Conservation (phyloP, 2,797 vertebrate species). For the Chelonia mydas region DNA sequence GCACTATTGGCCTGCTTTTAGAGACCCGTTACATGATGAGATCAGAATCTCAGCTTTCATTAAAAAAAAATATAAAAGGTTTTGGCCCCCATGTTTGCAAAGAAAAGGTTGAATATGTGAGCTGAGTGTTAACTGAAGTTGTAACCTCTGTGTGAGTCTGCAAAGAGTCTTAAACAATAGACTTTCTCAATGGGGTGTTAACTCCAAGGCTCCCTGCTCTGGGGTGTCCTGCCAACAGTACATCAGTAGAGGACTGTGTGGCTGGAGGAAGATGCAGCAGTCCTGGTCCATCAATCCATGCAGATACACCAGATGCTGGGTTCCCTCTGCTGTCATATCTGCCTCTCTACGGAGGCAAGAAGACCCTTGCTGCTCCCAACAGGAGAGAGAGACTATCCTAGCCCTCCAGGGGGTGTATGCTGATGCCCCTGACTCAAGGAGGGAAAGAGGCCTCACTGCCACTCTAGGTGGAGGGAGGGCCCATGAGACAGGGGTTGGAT, state of each 20-base stretch:
- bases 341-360: not conserved
- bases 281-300: not conserved
- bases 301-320: accelerated
- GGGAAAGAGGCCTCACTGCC: not conserved
- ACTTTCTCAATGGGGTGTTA: not conserved
- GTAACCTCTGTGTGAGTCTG: not conserved
- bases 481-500: not conserved
- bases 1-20: not conserved
- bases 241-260: not conserved
- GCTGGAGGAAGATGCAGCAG: not conserved
- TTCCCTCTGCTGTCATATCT: not conserved
- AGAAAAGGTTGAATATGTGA: not conserved
- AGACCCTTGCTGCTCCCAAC: not conserved
- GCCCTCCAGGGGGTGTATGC: not conserved
- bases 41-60: not conserved
- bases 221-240: not conserved
- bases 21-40: not conserved
- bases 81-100: not conserved
- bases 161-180: not conserved
- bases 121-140: not conserved
- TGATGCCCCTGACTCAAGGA: not conserved
- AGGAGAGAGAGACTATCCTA: not conserved
- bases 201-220: not conserved
- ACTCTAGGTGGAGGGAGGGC: constrained; percentile 5
- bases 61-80: not conserved